A percentile compares a stretch with the other conserved stretches of the same genome.
These are phyloP conservation scores for Perognathus longimembris DNA, from an alignment of 2,113 vertebrate genomes.

Conservation along the genomic window DNA sequence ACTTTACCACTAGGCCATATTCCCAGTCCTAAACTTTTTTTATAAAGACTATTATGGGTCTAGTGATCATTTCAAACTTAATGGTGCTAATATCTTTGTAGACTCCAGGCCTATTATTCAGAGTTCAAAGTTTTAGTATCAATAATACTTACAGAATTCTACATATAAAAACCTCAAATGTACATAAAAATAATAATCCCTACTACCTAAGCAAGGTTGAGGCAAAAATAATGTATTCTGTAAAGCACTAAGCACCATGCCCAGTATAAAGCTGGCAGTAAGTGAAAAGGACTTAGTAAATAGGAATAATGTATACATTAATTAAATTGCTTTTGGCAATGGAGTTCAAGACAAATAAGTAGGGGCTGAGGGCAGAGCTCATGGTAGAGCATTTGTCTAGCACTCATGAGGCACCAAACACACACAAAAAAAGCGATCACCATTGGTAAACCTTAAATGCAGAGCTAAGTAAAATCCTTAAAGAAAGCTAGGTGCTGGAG, in stretches of 20 bases:
- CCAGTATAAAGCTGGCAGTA: constrained; percentile 5
- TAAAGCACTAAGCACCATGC: neutral
- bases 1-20: too few species aligned
- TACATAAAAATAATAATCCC: constrained; percentile 1
- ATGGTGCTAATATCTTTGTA: neutral
- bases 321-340: neutral
- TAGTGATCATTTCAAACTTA: neutral
- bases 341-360: constrained; percentile 32
- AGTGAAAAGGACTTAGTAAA: neutral
- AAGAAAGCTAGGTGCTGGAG: neutral
- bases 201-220: neutral
- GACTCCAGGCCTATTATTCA: neutral
- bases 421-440: neutral
- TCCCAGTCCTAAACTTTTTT: too few species aligned
- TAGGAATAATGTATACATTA: constrained; percentile 3
- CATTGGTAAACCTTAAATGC: neutral
- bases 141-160: neutral
- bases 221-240: neutral
- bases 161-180: neutral
- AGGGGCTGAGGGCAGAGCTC: neutral
- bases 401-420: neutral
- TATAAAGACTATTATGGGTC: neutral
- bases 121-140: neutral
- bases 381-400: neutral
- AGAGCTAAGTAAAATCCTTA: constrained; percentile 21